A percentile compares a stretch with the other conserved stretches of the same genome.
phyloP scores from a whole-genome alignment of 2,113 vertebrate species.

The Psophia crepitans region DNA sequence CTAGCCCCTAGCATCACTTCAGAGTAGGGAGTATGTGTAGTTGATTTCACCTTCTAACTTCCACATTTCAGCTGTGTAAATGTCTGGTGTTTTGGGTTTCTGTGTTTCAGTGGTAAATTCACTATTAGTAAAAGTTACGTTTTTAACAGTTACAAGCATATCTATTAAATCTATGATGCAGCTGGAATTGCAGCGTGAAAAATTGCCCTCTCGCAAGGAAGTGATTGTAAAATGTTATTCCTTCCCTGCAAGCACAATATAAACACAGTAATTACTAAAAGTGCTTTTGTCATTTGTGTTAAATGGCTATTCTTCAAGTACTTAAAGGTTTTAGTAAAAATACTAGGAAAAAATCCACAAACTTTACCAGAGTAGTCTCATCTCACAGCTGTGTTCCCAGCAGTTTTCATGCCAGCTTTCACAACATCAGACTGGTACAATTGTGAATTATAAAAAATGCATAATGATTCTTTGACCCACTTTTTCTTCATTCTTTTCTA shows the following conservation, averaged over 20 bases:
- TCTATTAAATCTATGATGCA: not conserved
- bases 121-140: not conserved
- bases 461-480: not conserved
- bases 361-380: not conserved
- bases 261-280: not conserved
- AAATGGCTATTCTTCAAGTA: not conserved
- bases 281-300: not conserved
- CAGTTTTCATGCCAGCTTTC: not conserved
- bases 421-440: not conserved
- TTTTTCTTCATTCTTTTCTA: not conserved
- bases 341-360: fast-evolving
- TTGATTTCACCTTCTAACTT: not conserved
- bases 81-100: not conserved
- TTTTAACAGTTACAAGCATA: not conserved
- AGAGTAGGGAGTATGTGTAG: not conserved
- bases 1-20: not conserved
- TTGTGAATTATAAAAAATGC: not conserved
- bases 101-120: not conserved
- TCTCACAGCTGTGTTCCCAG: not conserved
- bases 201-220: not conserved
- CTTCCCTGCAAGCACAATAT: not conserved
- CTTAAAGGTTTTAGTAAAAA: not conserved
- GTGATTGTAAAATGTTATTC: not conserved
- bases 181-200: not conserved
- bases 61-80: not conserved